These are phyloP conservation scores for Agrotis clavis DNA, from an alignment of 2,888 invertebrate genomes.

Conservation along the genomic window DNA sequence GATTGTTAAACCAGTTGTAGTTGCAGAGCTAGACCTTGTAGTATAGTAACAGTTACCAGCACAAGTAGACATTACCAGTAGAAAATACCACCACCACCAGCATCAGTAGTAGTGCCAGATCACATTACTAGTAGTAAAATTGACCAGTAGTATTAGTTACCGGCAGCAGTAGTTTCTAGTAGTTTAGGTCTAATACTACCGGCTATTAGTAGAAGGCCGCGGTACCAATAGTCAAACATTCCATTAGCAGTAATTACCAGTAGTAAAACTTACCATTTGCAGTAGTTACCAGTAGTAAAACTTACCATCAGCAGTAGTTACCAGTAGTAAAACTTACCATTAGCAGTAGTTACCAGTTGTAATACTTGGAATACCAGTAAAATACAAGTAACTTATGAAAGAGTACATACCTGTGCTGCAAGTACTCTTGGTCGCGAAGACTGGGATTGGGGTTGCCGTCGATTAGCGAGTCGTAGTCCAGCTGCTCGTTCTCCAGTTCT, in stretches of 20 bases:
- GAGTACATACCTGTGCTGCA: slow-evolving; percentile 93
- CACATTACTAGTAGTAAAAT: background rate
- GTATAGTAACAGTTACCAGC: too few species aligned
- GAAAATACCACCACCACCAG: too few species aligned
- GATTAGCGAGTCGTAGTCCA: slow-evolving; percentile 94
- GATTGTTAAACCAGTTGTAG: background rate
- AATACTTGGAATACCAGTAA: background rate
- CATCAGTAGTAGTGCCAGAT: too few species aligned
- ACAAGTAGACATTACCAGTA: too few species aligned
- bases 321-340: background rate
- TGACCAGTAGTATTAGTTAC: background rate
- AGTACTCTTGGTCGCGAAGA: slow-evolving; percentile 96
- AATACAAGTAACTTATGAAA: background rate
- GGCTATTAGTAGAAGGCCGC: too few species aligned
- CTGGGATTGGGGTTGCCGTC: slow-evolving; percentile 94
- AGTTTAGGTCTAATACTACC: too few species aligned
- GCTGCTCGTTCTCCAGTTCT: slow-evolving; percentile 91
- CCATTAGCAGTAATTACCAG: background rate
- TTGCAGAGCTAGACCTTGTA: too few species aligned
- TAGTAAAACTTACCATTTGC: background rate
- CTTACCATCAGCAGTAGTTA: background rate
- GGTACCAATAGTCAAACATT: background rate
- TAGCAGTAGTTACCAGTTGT: background rate
- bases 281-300: background rate
- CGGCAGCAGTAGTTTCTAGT: background rate